phyloP scores from a whole-genome alignment of 2,888 invertebrate genomes.

The Nasonia oneida region DNA sequence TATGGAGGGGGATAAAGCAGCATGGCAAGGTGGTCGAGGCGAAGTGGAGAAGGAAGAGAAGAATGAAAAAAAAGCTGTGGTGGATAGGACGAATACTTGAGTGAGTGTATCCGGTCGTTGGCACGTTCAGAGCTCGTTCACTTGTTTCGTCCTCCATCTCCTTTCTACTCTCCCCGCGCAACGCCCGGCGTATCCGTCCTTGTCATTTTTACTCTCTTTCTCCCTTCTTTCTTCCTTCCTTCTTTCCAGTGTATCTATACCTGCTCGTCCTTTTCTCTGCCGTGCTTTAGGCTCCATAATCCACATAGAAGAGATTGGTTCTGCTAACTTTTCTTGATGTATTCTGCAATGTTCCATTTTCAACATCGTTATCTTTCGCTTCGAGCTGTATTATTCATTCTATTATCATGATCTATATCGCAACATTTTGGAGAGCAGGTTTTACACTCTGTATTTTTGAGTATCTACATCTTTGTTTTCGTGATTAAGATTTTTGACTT shows the following conservation, averaged over 20 bases:
- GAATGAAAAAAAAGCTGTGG: conserved; percentile 15
- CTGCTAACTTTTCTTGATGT: conserved; percentile 2
- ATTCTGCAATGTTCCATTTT: neutral
- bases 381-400: neutral
- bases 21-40: neutral
- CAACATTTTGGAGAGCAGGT: neutral
- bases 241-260: neutral
- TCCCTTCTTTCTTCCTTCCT: conserved; percentile 40
- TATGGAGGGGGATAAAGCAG: conserved; percentile 11
- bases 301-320: neutral
- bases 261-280: conserved; percentile 3
- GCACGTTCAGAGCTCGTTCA: conserved; percentile 76
- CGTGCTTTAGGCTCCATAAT: conserved; percentile 37
- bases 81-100: conserved; percentile 62
- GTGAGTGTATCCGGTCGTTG: conserved; percentile 78
- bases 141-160: conserved; percentile 74
- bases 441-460: neutral
- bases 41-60: neutral
- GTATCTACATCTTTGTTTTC: too few species aligned
- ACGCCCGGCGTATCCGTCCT: neutral
- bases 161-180: conserved; percentile 20
- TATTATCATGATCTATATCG: too few species aligned
- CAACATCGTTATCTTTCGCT: neutral
- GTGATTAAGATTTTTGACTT: neutral
- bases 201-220: conserved; percentile 36